Percentiles rank a stretch among this genome's conserved stretches.
Evolutionary conservation across 2,888 invertebrate species (phyloP).

Genomic region (Drosophila ezoana): DNA sequence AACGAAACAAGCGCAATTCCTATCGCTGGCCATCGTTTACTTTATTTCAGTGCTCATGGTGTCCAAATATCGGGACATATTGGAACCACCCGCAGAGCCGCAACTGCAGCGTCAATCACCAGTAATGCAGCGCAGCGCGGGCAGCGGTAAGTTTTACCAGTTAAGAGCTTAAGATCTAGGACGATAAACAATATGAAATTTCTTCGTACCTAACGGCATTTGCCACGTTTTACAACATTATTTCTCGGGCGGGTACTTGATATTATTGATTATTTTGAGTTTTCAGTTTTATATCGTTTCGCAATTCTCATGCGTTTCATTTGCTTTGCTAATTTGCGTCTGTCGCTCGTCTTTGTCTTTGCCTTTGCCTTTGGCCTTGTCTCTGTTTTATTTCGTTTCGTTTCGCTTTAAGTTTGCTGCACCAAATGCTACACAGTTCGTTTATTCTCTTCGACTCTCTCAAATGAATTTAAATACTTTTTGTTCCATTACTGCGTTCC

Average conservation of each 20-base stretch:
- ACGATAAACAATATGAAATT: conserved; percentile 16
- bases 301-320: conserved; percentile 42
- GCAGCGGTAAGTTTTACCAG: conserved; percentile 82
- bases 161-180: conserved; percentile 5
- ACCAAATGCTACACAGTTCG: conserved; percentile 61
- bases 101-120: conserved; percentile 88
- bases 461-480: conserved; percentile 19
- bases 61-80: conserved; percentile 99
- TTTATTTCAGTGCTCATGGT: conserved; percentile 99
- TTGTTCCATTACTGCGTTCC: conserved; percentile 9
- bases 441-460: conserved; percentile 27
- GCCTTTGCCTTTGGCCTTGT: conserved; percentile 11
- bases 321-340: conserved; percentile 39
- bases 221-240: conserved; percentile 10
- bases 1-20: conserved; percentile 99
- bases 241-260: conserved; percentile 39
- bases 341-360: conserved; percentile 32
- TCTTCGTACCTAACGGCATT: conserved; percentile 26
- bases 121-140: conserved; percentile 85
- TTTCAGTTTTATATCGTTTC: conserved; percentile 18
- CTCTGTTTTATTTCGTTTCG: conserved; percentile 41
- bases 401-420: conserved; percentile 52
- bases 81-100: conserved; percentile 95
- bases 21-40: conserved; percentile 99
- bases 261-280: conserved; percentile 10